A percentile compares a stretch with the other conserved stretches of the same genome.
Evolutionary conservation across 2,888 invertebrate genomes (phyloP).

Genomic region (Papilio demoleus): DNA sequence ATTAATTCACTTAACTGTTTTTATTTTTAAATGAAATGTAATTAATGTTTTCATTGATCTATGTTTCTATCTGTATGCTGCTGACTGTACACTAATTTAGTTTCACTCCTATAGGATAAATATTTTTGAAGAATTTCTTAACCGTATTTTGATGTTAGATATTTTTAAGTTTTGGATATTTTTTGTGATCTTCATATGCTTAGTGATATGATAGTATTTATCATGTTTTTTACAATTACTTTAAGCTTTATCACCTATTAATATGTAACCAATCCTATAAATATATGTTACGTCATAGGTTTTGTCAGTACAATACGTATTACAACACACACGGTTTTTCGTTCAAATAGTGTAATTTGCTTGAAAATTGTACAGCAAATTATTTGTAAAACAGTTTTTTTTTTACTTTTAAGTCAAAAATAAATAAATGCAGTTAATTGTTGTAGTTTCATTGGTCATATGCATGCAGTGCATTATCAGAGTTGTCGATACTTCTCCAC

Average conservation of each 20-base stretch:
- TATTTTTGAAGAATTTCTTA: constrained; percentile 29
- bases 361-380: constrained; percentile 74
- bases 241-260: constrained; percentile 28
- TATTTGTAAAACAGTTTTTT: constrained; percentile 80
- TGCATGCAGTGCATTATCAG: too few relatives aligned
- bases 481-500: too few relatives aligned
- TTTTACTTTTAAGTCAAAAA: constrained; percentile 70
- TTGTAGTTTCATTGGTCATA: constrained; percentile 44
- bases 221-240: constrained; percentile 30
- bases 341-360: constrained; percentile 61
- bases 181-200: constrained; percentile 38
- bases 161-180: constrained; percentile 28
- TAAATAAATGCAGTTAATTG: constrained; percentile 59
- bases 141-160: constrained; percentile 22
- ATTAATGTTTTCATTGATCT: too few relatives aligned
- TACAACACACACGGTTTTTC: constrained; percentile 46
- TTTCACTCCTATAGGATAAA: constrained; percentile 23
- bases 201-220: constrained; percentile 39
- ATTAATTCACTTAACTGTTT: too few relatives aligned
- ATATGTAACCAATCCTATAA: constrained; percentile 36
- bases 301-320: constrained; percentile 37
- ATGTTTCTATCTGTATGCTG: background rate
- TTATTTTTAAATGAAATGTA: background rate
- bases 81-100: constrained; percentile 20
- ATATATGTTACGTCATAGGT: constrained; percentile 26